Evolutionary conservation across 2,113 vertebrate species (phyloP).

Genomic region (Hystrix cristata): DNA sequence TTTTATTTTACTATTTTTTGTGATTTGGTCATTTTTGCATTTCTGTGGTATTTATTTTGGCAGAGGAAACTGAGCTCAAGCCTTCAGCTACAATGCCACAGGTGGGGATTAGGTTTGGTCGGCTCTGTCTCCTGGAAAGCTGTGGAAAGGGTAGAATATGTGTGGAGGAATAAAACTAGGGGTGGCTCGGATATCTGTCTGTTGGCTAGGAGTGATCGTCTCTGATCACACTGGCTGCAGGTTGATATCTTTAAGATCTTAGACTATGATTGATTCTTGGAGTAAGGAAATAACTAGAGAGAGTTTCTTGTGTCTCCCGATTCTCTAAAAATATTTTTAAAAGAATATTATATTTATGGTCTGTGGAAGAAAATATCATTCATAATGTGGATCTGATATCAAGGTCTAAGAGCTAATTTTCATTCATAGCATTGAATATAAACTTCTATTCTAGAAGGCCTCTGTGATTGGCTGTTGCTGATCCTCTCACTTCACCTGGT

Average conservation of each 20-base stretch:
- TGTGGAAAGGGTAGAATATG: rapidly evolving
- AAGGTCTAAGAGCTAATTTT: background rate
- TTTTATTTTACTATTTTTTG: background rate
- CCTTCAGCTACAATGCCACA: no score
- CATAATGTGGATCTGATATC: background rate
- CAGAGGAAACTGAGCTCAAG: background rate
- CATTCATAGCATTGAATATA: background rate
- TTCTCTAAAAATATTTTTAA: slow-evolving; percentile 13
- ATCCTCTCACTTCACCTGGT: background rate
- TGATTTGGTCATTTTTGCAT: background rate
- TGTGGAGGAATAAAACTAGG: background rate
- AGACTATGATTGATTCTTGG: background rate
- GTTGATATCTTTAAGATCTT: background rate
- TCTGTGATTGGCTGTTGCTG: background rate
- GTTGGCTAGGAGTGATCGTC: background rate
- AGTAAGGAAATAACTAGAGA: background rate
- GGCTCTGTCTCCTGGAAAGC: background rate
- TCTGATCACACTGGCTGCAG: background rate
- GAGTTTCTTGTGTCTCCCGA: background rate
- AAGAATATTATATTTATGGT: background rate
- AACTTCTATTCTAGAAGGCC: background rate
- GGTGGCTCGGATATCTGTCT: background rate
- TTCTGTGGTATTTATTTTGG: background rate
- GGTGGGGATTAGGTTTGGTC: background rate
- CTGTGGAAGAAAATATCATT: slow-evolving; percentile 1